Conservation (phyloP, 2,888 invertebrate species). For the Cordilura impudica region DNA sequence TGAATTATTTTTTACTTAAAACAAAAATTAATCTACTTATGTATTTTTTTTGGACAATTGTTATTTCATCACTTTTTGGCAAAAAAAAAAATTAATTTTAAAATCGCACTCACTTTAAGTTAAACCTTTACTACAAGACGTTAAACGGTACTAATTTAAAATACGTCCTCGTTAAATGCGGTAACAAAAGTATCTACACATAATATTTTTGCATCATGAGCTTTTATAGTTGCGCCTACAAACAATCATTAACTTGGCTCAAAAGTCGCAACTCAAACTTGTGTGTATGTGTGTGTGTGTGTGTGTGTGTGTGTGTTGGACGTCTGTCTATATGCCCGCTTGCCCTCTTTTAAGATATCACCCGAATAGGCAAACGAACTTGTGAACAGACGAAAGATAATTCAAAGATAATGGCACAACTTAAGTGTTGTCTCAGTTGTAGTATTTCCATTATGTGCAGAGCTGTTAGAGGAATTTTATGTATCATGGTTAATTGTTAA, state of each 20-base stretch:
- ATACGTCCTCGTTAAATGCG: slow-evolving; percentile 58
- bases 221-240: slow-evolving; percentile 64
- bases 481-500: slow-evolving; percentile 38
- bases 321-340: neutral
- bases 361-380: slow-evolving; percentile 25
- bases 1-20: slow-evolving; percentile 18
- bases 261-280: slow-evolving; percentile 53
- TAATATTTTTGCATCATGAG: slow-evolving; percentile 46
- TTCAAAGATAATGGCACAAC: slow-evolving; percentile 17
- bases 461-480: slow-evolving; percentile 40
- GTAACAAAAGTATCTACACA: slow-evolving; percentile 62
- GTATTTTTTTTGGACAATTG: slow-evolving; percentile 30
- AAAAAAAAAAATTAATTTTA: slow-evolving; percentile 18
- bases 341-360: slow-evolving; percentile 46
- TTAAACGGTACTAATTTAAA: slow-evolving; percentile 26
- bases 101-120: slow-evolving; percentile 2
- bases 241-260: slow-evolving; percentile 55
- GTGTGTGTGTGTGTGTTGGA: no score
- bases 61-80: slow-evolving; percentile 57
- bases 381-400: slow-evolving; percentile 11
- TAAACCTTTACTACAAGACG: no score
- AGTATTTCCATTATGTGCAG: slow-evolving; percentile 10
- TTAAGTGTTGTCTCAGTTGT: slow-evolving; percentile 2
- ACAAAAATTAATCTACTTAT: slow-evolving; percentile 3
- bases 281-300: slow-evolving; percentile 50